Evolutionary conservation across 35 echinoderm and acorn worm species (phyloP).

Genomic region (Acanthaster planci): DNA sequence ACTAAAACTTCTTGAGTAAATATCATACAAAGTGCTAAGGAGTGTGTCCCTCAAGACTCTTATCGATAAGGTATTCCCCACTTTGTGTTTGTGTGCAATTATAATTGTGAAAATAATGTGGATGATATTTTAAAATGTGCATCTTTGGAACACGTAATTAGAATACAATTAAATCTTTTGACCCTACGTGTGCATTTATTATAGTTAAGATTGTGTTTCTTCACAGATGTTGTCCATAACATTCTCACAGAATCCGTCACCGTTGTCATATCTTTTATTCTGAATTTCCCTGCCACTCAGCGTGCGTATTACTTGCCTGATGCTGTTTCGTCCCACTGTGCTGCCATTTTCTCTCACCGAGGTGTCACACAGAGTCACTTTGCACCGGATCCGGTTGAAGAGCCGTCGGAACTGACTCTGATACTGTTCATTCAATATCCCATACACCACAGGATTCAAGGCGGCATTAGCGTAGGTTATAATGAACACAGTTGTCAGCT

Average conservation of each 20-base stretch:
- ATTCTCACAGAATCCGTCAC: neutral
- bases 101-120: too few relatives aligned
- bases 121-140: too few relatives aligned
- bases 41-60: too few relatives aligned
- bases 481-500: slow-evolving; percentile 2
- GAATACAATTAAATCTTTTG: too few relatives aligned
- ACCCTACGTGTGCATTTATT: neutral
- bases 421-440: slow-evolving; percentile 30
- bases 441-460: slow-evolving; percentile 25
- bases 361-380: neutral
- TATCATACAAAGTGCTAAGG: too few relatives aligned
- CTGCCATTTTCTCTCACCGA: neutral
- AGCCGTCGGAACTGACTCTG: neutral
- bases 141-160: too few relatives aligned
- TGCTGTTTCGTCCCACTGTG: neutral
- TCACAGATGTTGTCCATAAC: slow-evolving; percentile 4
- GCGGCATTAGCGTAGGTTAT: slow-evolving; percentile 27
- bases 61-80: too few relatives aligned
- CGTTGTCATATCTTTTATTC: neutral
- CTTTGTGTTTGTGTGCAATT: too few relatives aligned
- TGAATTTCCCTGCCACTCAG: neutral
- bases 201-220: neutral
- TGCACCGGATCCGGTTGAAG: slow-evolving; percentile 10
- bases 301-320: neutral
- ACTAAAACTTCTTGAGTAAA: too few relatives aligned